Conservation (phyloP, 1,140 invertebrate species). For the Adoxophyes honmai region DNA sequence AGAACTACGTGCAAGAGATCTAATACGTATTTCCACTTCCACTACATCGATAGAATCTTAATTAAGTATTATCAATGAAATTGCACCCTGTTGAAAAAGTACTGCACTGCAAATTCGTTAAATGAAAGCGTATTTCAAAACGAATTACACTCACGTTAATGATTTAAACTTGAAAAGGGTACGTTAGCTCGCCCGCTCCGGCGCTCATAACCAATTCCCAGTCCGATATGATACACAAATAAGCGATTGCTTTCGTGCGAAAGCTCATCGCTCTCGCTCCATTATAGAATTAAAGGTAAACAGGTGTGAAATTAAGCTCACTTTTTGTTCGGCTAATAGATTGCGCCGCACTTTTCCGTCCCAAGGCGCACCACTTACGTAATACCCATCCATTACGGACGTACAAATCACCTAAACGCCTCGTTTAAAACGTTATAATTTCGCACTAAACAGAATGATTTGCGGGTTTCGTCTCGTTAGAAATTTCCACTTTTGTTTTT, state of each 20-base stretch:
- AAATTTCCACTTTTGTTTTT: conserved; percentile 73
- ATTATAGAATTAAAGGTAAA: conserved; percentile 72
- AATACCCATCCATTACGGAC: conserved; percentile 57
- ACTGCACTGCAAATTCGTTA: background rate
- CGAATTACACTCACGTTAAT: conserved; percentile 13
- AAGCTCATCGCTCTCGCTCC: conserved; percentile 48
- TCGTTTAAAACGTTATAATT: conserved; percentile 71
- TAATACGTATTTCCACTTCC: too few relatives aligned
- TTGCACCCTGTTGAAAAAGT: too few relatives aligned
- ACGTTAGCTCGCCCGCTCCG: background rate
- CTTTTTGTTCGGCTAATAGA: conserved; percentile 69
- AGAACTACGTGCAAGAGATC: too few relatives aligned
- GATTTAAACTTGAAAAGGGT: conserved; percentile 11
- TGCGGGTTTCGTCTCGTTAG: conserved; percentile 66
- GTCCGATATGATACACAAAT: conserved; percentile 28
- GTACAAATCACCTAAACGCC: conserved; percentile 65
- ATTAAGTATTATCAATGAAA: conserved; percentile 1
- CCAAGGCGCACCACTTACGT: conserved; percentile 51
- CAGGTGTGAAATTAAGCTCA: conserved; percentile 73
- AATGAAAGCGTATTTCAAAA: background rate
- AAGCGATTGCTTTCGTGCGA: conserved; percentile 33
- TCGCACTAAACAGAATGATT: conserved; percentile 71
- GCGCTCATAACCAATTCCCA: conserved; percentile 3
- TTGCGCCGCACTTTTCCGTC: conserved; percentile 52
- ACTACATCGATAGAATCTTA: too few relatives aligned